Evolutionary conservation across 2,797 vertebrate genomes (phyloP).

Genomic region (Anableps anableps): DNA sequence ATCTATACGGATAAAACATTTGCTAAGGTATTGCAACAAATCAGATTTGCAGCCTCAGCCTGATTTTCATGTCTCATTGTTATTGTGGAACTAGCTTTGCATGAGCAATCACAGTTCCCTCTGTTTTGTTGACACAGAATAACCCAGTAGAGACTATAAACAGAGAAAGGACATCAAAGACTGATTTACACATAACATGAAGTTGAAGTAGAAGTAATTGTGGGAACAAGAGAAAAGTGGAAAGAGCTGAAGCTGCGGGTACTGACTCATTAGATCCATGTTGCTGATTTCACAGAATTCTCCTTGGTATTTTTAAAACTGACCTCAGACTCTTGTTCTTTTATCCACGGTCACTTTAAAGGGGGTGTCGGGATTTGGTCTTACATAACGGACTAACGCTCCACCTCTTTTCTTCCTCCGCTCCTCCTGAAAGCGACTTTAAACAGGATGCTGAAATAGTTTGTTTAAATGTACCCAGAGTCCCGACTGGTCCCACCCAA

Average conservation of each 20-base stretch:
- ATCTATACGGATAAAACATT: not conserved
- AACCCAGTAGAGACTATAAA: not conserved
- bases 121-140: not conserved
- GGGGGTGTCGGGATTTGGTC: slow-evolving; percentile 12
- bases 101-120: not conserved
- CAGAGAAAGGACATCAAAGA: not conserved
- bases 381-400: slow-evolving; percentile 73
- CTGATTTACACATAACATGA: not conserved
- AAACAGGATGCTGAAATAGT: slow-evolving; percentile 90
- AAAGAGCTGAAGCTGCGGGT: slow-evolving; percentile 2
- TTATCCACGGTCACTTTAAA: slow-evolving; percentile 24
- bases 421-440: slow-evolving; percentile 82
- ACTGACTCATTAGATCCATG: slow-evolving; percentile 7
- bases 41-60: not conserved
- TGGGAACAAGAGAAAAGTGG: not conserved
- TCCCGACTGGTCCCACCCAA: slow-evolving; percentile 86
- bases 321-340: slow-evolving; percentile 18
- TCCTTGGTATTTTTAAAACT: slow-evolving; percentile 14
- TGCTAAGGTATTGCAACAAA: not conserved
- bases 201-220: not conserved
- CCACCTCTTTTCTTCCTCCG: slow-evolving; percentile 66
- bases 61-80: not conserved
- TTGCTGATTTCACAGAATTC: slow-evolving; percentile 6
- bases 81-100: not conserved
- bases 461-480: slow-evolving; percentile 91